Evolutionary conservation across 2,113 vertebrate genomes (phyloP).

Genomic region (Taurulus bubalis): DNA sequence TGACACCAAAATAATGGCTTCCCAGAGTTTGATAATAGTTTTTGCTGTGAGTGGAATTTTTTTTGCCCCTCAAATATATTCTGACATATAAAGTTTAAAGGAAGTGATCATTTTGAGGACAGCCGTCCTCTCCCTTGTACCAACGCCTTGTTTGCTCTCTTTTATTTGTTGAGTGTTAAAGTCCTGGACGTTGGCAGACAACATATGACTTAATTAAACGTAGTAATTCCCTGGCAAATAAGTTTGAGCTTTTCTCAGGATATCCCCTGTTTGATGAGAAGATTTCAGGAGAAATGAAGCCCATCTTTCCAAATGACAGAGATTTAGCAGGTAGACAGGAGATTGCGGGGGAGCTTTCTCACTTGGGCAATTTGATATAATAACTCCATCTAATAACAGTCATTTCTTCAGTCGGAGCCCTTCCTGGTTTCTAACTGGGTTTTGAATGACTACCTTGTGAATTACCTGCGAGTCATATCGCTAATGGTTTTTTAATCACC

Average conservation of each 20-base stretch:
- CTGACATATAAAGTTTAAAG: conserved; percentile 8
- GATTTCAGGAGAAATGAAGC: conserved; percentile 59
- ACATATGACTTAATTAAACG: conserved; percentile 15
- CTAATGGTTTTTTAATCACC: conserved; percentile 86
- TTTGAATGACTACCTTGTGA: conserved; percentile 80
- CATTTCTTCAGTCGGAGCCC: conserved; percentile 68
- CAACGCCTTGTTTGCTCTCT: conserved; percentile 11
- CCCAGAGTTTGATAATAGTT: conserved; percentile 55
- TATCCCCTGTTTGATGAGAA: conserved; percentile 49
- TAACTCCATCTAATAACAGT: conserved; percentile 80
- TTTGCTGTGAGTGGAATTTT: conserved; percentile 15
- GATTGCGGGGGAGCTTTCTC: conserved; percentile 66
- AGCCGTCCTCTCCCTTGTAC: background rate
- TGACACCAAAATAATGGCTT: conserved; percentile 62
- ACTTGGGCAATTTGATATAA: conserved; percentile 73
- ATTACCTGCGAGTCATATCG: conserved; percentile 80
- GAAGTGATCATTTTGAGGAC: conserved; percentile 20
- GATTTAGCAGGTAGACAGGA: conserved; percentile 59
- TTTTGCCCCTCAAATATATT: conserved; percentile 15
- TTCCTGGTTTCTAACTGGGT: conserved; percentile 74
- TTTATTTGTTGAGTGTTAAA: conserved; percentile 8
- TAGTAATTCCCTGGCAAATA: conserved; percentile 8
- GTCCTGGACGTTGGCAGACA: background rate
- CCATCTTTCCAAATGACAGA: conserved; percentile 67
- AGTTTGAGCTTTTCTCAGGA: conserved; percentile 17